Base-by-base conservation (phyloP, 2,888 invertebrate genomes). In the Metalampra italica region DNA sequence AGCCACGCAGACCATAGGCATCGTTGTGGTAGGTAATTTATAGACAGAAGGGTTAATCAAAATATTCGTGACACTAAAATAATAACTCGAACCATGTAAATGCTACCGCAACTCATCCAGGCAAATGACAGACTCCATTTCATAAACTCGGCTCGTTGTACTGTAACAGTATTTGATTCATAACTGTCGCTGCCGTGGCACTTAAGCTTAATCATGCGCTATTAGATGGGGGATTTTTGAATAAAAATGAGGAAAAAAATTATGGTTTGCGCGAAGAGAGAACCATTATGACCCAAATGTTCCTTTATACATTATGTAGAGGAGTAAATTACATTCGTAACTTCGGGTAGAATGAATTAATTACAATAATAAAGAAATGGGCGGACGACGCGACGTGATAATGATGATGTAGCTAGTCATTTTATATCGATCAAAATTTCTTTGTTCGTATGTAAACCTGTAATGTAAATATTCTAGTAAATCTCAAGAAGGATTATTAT, bases 181-280 rank as follows among this genome's bases (percentile, higher is more conserved):
- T 40, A 47, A 47, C 54, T 60, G 65, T 67, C 62, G 62, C 64
- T 52, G 59, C 56, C 55, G 54, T 56, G 63, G 61, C 65, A 69
- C 74, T 71, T 66, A 65, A 63, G 62, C 67, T 62, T 71, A 72
- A 76, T 79, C 68, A 69, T 66, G 60, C 64, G 69, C 70, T 71
- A 71, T 75, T 74, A 72, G 36, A 22, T 53, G 60, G 62, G 56
- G 56, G 62, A 30, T 55, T 67, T 72, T 65, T 63, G 57, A 62
- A 69, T 69, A 71, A 71, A 72, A 67, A 53, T n/a, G 57, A 60
- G 55, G 48, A 56, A 55, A 56, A 55, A 74, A 70, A 71, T 66
- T 68, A 68, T 66, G 60, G 60, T 68, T 68, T 62, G 52, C 64
- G 55, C 68, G 62, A 66, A 68, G 67, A 69, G 56, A 57, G 62